Conservation (phyloP, 2,888 invertebrate species). For the Stenolophus ochropezus region DNA sequence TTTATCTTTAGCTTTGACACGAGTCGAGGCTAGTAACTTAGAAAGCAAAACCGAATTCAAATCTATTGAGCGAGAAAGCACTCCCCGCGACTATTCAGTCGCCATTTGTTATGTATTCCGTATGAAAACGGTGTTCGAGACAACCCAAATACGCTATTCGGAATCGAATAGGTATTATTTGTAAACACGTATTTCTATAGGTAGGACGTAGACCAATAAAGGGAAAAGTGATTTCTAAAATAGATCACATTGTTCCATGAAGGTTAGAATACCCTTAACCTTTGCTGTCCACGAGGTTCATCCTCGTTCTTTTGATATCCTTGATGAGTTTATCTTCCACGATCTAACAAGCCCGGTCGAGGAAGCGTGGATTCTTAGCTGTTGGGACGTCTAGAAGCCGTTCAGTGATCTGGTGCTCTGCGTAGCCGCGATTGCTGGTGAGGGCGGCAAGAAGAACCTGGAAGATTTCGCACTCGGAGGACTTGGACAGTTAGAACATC, state of each 20-base stretch:
- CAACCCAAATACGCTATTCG: no score
- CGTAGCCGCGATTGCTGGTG: constrained; percentile 74
- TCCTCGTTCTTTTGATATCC: constrained; percentile 85
- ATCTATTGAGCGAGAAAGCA: no score
- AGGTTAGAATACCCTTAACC: constrained; percentile 94
- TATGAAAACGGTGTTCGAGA: no score
- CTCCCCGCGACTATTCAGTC: no score
- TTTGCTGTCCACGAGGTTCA: constrained; percentile 91
- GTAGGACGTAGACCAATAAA: no score
- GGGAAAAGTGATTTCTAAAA: constrained; percentile 96
- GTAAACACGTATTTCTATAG: no score
- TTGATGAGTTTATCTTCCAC: constrained; percentile 93
- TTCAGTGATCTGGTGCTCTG: constrained; percentile 87
- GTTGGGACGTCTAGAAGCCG: constrained; percentile 87
- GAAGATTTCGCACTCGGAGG: constrained; percentile 75
- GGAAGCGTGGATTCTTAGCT: constrained; percentile 90
- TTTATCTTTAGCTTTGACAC: no score
- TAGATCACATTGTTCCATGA: constrained; percentile 98
- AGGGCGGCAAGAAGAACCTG: constrained; percentile 79
- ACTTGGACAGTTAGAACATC: constrained; percentile 84
- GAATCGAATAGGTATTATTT: no score
- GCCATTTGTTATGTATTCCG: no score
- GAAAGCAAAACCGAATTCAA: no score
- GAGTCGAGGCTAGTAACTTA: no score
- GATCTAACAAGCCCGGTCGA: constrained; percentile 94